Conservation (phyloP, 1,140 invertebrate species). For the Aphis gossypii region DNA sequence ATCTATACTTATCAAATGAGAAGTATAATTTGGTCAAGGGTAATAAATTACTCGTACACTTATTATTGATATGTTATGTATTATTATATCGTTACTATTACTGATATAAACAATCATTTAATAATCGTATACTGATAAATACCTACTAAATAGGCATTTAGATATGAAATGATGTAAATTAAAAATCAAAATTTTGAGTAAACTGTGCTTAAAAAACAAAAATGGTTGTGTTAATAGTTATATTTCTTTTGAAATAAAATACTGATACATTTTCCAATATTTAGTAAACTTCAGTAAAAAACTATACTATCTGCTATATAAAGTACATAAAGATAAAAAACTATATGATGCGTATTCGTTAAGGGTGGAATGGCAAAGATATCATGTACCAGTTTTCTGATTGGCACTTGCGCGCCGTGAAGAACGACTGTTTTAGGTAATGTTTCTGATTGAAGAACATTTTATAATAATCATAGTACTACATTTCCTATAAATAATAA, state of each 20-base stretch:
- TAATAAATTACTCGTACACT: too few relatives aligned
- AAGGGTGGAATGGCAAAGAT: background rate
- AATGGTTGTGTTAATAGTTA: too few relatives aligned
- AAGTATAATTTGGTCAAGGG: background rate
- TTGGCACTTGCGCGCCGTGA: background rate
- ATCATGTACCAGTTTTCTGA: background rate
- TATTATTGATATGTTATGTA: too few relatives aligned
- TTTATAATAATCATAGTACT: too few relatives aligned
- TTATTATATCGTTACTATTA: too few relatives aligned
- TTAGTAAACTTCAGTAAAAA: too few relatives aligned
- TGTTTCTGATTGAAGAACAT: background rate
- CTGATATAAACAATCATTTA: too few relatives aligned
- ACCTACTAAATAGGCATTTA: background rate
- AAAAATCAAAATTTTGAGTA: background rate
- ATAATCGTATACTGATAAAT: background rate
- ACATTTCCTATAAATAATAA: too few relatives aligned
- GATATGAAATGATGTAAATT: background rate
- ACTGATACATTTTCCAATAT: background rate
- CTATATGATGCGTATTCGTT: background rate
- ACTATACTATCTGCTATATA: background rate
- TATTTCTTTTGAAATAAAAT: background rate
- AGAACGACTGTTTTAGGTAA: background rate
- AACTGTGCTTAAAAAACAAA: too few relatives aligned
- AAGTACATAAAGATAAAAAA: background rate
- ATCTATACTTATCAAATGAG: too few relatives aligned